These are phyloP conservation scores for Pentalonia nigronervosa DNA, from an alignment of 1,140 invertebrate species.

Conservation along the genomic window DNA sequence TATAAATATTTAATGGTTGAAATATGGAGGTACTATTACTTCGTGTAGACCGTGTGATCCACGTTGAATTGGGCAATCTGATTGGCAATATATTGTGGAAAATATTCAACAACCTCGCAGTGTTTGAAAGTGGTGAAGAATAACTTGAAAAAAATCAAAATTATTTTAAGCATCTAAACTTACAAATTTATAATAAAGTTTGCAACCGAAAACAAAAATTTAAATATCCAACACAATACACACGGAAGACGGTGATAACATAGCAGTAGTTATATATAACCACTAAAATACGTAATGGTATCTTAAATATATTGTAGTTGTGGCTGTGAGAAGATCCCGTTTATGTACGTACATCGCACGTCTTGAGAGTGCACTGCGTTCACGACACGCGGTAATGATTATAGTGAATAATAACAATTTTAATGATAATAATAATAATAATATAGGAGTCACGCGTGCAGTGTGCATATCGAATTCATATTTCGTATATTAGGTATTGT, in stretches of 20 bases:
- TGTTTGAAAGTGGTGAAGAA: no score
- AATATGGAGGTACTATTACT: not conserved
- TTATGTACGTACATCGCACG: not conserved
- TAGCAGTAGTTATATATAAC: not conserved
- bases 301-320: not conserved
- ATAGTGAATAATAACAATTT: not conserved
- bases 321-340: not conserved
- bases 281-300: not conserved
- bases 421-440: not conserved
- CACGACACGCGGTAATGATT: not conserved
- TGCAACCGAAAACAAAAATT: no score
- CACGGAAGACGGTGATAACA: not conserved
- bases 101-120: no score
- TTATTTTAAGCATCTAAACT: no score
- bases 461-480: not conserved
- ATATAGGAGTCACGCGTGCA: not conserved
- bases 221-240: not conserved
- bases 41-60: not conserved
- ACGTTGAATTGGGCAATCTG: no score
- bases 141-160: no score
- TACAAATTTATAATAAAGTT: no score
- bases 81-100: no score
- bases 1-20: not conserved
- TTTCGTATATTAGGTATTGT: not conserved
- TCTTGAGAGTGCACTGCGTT: no score